Evolutionary conservation across 2,113 vertebrate species (phyloP), one percentile per base, ranked within the genome.

Genomic region (Potamarius usumacintae): DNA sequence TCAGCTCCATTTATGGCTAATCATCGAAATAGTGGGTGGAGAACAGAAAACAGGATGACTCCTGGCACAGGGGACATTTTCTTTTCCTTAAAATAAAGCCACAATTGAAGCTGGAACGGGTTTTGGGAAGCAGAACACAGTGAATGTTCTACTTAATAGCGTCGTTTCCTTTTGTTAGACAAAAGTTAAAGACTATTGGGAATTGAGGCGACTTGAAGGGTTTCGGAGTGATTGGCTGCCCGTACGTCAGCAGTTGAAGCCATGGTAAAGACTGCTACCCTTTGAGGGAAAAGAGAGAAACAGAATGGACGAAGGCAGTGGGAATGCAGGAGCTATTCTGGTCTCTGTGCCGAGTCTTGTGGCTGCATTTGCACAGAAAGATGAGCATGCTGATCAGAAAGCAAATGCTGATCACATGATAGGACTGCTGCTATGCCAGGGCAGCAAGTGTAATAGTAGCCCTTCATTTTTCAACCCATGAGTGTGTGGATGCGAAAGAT

Each of bases 1-100:
- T 83, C n/a, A 83, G 65, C 81, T 80, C 92, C 88, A 90, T 92
- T 89, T 92, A 92, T 72, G 91, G 90, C 58, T 88, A 88, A 88
- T 80, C 55, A 76, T 71, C 69, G 67, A 55, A 67, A 77, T 77
- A 71, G 63, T 69, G 88, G 86, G 88, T 50, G 87, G 88, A 83
- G 80, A 34, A 74, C 71, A 48, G 78, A 76, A 48, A 77, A 72
- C 82, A 82, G 65, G 69, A 74, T 53, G 48, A 72, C 17, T 88
- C 55, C 53, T 88, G 88, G 85, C 87, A 79, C 65, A 62, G 65
- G 72, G 79, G 63, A 65, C 74, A 72, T 89, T 91, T 89, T 87
- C 84, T 86, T 86, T 83, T 85, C 85, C 84, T 87, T 79, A 90
- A 89, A 91, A 89, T 88, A 89, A 91, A 89, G 85, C 77, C 63